These are phyloP conservation scores for Pampus argenteus DNA, from an alignment of 2,797 vertebrate species.

Conservation along the genomic window DNA sequence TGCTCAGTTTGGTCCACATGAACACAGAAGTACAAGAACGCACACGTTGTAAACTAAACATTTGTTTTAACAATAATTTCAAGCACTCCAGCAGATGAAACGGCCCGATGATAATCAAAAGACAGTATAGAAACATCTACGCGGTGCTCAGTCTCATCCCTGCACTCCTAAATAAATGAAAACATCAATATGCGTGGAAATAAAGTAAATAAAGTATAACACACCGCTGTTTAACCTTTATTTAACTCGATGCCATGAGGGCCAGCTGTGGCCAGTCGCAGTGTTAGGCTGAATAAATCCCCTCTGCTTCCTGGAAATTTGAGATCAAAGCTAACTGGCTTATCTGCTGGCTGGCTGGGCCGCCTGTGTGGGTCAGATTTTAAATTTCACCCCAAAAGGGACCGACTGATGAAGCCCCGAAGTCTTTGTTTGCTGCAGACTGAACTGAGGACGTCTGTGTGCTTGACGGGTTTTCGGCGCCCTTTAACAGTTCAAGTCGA, in stretches of 20 bases:
- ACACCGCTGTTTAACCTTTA: conserved; percentile 20
- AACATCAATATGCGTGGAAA: conserved; percentile 21
- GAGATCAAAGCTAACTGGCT: conserved; percentile 48
- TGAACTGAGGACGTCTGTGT: not conserved
- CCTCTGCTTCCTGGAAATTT: conserved; percentile 50
- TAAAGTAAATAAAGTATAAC: conserved; percentile 6
- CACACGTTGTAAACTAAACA: not conserved
- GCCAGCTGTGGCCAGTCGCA: conserved; percentile 21
- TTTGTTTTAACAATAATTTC: not conserved
- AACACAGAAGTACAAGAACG: not conserved
- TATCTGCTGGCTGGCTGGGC: conserved; percentile 13
- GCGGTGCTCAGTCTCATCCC: not conserved
- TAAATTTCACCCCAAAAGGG: not conserved
- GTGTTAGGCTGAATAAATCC: conserved; percentile 26
- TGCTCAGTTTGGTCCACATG: not conserved
- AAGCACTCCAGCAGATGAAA: not conserved
- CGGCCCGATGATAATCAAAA: not conserved
- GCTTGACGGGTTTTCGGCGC: not conserved
- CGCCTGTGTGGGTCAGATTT: not conserved
- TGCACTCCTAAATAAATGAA: conserved; percentile 4
- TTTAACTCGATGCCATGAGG: conserved; percentile 21
- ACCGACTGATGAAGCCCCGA: no score
- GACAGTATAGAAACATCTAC: not conserved
- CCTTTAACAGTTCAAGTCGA: not conserved
- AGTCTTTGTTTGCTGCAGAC: conserved; percentile 32